Evolutionary conservation across 2,888 invertebrate species (phyloP), one percentile per base, ranked within the genome.

Genomic region (Sinhomidia bicolor): DNA sequence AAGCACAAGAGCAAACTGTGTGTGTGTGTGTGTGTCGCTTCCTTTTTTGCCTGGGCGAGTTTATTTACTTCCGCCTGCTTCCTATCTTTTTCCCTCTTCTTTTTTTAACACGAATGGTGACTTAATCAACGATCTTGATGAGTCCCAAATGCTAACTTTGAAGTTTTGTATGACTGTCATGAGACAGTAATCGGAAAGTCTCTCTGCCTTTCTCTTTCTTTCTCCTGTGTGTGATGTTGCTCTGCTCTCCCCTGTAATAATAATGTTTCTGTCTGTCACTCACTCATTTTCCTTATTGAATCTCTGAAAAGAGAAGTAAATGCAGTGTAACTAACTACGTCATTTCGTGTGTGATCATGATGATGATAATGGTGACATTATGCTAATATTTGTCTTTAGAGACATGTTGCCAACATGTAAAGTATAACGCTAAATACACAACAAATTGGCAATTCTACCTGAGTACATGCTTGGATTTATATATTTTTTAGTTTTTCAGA

Each of bases 41-140:
- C n/a, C n/a, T n/a, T n/a, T n/a, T n/a, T n/a, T n/a, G n/a, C n/a
- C n/a, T 9, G 1, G 7, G 0, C 17, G n/a, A 26, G 51, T 54
- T 14, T 78, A 17, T 78, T 32, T 23, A 41, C 36, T 60, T 36
- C 41, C 32, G 23, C 41, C 23, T 60, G 14, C 60, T 32, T 57
- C 36, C 57, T 32, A 41, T 57, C 60, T 60, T 80, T 78, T 54
- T 20, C 44, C 57, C 57, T n/a, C 29, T 20, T 26, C 57, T 36
- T n/a, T 41, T 32, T 60, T 80, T 41, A 36, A 60, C 79, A 65
- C 81, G 29, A 62, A 54, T 29, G 29, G 81, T 81, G 81, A 65
- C 82, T 82, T 82, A 82, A 82, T 82, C 82, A 82, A 44, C 68
- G 29, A 82, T 82, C 82, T 82, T 51, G 82, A 82, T 82, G 82